These are phyloP conservation scores for Microdon myrmicae DNA, from an alignment of 2,888 invertebrate species.

Conservation along the genomic window DNA sequence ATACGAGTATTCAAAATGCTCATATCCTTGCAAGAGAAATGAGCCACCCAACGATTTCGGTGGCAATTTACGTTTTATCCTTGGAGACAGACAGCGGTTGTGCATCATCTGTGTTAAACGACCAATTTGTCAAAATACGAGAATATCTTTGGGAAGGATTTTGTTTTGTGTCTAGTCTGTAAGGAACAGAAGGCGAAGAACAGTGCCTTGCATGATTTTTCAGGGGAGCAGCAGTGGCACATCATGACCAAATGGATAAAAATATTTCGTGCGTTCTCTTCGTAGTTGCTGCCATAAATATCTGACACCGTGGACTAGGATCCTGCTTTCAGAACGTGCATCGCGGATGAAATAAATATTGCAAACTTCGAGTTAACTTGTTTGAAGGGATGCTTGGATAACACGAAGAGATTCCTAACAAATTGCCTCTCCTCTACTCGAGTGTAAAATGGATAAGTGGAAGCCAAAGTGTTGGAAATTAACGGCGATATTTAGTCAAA, in stretches of 20 bases:
- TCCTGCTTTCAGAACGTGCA: slow-evolving; percentile 32
- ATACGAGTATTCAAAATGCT: too few species aligned
- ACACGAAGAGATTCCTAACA: too few species aligned
- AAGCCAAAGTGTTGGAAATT: slow-evolving; percentile 29
- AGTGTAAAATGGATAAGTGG: slow-evolving; percentile 43
- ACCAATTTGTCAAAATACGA: slow-evolving; percentile 52
- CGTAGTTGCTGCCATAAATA: slow-evolving; percentile 46
- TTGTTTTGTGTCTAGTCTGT: too few species aligned
- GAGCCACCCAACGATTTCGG: slow-evolving; percentile 39
- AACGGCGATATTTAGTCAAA: slow-evolving; percentile 32
- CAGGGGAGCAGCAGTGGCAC: neutral
- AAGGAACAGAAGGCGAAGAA: too few species aligned
- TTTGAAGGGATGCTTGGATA: too few species aligned
- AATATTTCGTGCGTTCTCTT: slow-evolving; percentile 44
- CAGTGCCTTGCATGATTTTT: too few species aligned
- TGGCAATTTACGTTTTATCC: slow-evolving; percentile 46
- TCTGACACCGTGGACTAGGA: slow-evolving; percentile 39
- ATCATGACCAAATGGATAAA: slow-evolving; percentile 29
- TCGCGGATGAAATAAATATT: too few species aligned
- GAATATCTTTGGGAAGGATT: slow-evolving; percentile 28
- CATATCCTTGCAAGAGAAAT: too few species aligned
- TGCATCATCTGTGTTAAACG: slow-evolving; percentile 51
- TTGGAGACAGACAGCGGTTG: slow-evolving; percentile 37
- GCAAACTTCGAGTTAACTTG: too few species aligned
- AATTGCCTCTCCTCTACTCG: slow-evolving; percentile 25